Base-by-base conservation (phyloP, 2,113 vertebrate species). In the Corythornis madagascariensis region DNA sequence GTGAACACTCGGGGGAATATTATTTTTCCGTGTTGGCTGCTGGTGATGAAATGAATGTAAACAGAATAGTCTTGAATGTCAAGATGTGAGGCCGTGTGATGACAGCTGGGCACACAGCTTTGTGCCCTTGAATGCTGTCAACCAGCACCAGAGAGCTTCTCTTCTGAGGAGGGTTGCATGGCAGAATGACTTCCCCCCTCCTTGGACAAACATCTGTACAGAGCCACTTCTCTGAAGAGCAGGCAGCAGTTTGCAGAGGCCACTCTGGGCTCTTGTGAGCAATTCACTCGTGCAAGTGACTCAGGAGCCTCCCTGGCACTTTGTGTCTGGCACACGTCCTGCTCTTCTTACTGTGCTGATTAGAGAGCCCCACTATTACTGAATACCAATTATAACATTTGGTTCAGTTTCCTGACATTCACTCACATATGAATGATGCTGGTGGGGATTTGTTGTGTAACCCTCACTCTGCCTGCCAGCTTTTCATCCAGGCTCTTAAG, bases 331-430 rank as follows among this genome's bases (percentile, higher is more conserved):
- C 84, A 94, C 38, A 42, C 70, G 86, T 92, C 35, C 71, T 94
- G 33, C n/a, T 92, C 94, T 92, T 89, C 16, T 93, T 96, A 57
- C 86, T 92, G 65, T 88, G 89, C 45, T 93, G 72, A 93, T 94
- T 95, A 93, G 91, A 83, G 92, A 67, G 66, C 59, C 43, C 42
- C 31, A n/a, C 48, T 91, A 28, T 88, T 88, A 94, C 75, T 94
- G 86, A 93, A 92, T 82, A 61, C 53, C 70, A 94, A 82, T 94
- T 91, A 81, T 31, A 82, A 70, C 55, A 53, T 67, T 94, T 83
- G 50, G n/a, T 94, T 42, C 75, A 47, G 20, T 91, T 92, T 83
- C 89, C 64, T 76, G 80, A 76, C 45, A 31, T 91, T 79, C 75
- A 79, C 82, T 96, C 83, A 80, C 26, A 61, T 94, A 22, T 84